phyloP scores from a whole-genome alignment of 2,113 vertebrate genomes.

The Petromus typicus region DNA sequence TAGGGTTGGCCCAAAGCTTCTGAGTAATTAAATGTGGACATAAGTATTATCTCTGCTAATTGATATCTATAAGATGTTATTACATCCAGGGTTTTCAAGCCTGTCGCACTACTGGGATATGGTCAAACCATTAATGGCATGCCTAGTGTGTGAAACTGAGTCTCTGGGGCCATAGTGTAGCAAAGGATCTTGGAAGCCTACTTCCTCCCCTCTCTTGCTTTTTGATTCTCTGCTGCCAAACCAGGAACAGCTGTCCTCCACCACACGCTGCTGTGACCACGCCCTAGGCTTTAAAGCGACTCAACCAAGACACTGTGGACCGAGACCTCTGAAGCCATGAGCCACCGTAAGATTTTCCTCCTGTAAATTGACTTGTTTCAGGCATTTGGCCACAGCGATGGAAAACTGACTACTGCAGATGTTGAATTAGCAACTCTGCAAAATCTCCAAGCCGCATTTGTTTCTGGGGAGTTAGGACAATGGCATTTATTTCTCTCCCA shows the following conservation, averaged over 20 bases:
- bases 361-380: neutral
- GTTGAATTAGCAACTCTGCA: neutral
- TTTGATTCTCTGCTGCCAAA: neutral
- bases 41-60: neutral
- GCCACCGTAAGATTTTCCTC: neutral
- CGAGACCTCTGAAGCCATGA: neutral
- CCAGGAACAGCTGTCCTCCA: neutral
- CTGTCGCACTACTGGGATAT: neutral
- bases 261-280: neutral
- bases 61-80: neutral
- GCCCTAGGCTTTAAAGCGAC: neutral
- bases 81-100: neutral
- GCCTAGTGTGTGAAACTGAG: neutral
- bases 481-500: neutral
- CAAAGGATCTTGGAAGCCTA: neutral
- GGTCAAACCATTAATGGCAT: neutral
- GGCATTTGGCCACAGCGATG: neutral
- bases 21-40: neutral
- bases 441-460: neutral
- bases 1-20: rapidly evolving
- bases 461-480: neutral
- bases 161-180: neutral
- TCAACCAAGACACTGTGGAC: neutral
- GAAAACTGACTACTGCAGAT: neutral
- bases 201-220: neutral